Evolutionary conservation across 2,888 invertebrate species (phyloP).

Genomic region (Uropetala carovei): DNA sequence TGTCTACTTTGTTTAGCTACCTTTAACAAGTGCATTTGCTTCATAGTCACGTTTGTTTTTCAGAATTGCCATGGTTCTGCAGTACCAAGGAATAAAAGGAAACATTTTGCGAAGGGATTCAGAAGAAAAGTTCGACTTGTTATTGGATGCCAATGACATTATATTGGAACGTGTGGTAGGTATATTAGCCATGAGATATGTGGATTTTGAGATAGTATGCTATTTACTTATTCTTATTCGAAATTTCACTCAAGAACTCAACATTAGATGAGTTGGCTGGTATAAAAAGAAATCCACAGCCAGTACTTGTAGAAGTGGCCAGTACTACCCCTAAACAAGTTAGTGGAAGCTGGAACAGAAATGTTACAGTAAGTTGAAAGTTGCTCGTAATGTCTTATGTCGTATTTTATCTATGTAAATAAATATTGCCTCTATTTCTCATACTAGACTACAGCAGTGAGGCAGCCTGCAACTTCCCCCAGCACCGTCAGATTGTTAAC

Average conservation of each 20-base stretch:
- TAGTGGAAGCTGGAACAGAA: constrained; percentile 81
- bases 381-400: too few species aligned
- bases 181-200: constrained; percentile 68
- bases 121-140: constrained; percentile 85
- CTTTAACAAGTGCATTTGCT: neutral
- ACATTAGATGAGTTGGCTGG: constrained; percentile 83
- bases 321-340: constrained; percentile 73
- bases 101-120: constrained; percentile 78
- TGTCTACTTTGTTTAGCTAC: neutral
- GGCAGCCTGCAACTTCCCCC: constrained; percentile 60
- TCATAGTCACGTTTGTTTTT: constrained; percentile 64
- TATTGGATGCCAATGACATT: constrained; percentile 89
- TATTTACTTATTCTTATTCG: neutral
- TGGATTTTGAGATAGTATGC: constrained; percentile 69
- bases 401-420: neutral
- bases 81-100: constrained; percentile 78
- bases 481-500: constrained; percentile 79
- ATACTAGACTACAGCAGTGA: neutral
- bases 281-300: constrained; percentile 77
- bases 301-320: constrained; percentile 76
- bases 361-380: neutral
- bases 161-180: constrained; percentile 88
- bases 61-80: constrained; percentile 78
- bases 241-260: constrained; percentile 71
- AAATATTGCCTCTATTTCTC: neutral